A percentile compares a stretch with the other conserved stretches of the same genome.
Evolutionary conservation across 2,888 invertebrate species (phyloP).

Genomic region (Lathronympha strigana): DNA sequence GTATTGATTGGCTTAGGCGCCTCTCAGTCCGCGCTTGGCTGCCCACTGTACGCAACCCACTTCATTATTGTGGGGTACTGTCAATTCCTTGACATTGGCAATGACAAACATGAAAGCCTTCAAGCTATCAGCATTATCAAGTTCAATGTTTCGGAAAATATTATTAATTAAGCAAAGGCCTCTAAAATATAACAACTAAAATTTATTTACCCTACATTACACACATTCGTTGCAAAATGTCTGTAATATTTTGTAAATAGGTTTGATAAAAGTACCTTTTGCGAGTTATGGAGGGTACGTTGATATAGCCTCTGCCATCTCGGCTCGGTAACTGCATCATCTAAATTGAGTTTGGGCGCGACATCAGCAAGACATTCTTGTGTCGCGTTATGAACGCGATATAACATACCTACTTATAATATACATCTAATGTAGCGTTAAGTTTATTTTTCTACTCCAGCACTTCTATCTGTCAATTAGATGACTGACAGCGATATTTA

Average conservation of each 20-base stretch:
- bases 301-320: conserved; percentile 23
- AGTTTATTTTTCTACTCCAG: background rate
- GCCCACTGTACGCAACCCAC: conserved; percentile 41
- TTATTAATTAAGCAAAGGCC: background rate
- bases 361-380: conserved; percentile 40
- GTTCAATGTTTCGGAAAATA: background rate
- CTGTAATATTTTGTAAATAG: background rate
- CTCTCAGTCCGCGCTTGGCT: conserved; percentile 40
- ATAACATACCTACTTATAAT: background rate
- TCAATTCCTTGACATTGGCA: conserved; percentile 46
- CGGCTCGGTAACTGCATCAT: conserved; percentile 56
- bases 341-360: conserved; percentile 61
- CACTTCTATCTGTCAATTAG: too few species aligned
- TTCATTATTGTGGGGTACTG: conserved; percentile 38
- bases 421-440: background rate
- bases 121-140: conserved; percentile 8
- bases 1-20: conserved; percentile 46
- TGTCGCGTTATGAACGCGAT: conserved; percentile 4
- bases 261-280: background rate
- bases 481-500: too few species aligned
- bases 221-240: background rate
- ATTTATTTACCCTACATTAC: background rate
- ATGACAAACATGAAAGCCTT: conserved; percentile 26
- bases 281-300: conserved; percentile 9
- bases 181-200: background rate